These are phyloP conservation scores for Leptodactylus fuscus DNA, from an alignment of 2,113 vertebrate species.

Conservation along the genomic window DNA sequence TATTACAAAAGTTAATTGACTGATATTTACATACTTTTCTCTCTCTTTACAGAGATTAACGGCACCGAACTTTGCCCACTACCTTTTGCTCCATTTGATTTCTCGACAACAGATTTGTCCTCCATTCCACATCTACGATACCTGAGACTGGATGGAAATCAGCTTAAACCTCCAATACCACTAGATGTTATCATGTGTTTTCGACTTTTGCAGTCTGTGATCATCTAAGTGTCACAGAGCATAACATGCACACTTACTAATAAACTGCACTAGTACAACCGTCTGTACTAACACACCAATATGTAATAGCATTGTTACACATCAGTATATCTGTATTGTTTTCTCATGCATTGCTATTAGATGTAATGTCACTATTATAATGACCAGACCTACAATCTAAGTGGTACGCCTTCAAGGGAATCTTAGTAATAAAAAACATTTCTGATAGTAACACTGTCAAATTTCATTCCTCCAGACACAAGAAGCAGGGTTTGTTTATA, in stretches of 20 bases:
- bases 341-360: background rate
- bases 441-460: too few relatives aligned
- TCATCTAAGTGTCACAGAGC: constrained; percentile 77
- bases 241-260: background rate
- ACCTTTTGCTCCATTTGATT: constrained; percentile 56
- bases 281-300: background rate
- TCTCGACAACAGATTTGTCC: constrained; percentile 70
- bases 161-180: constrained; percentile 88
- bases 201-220: constrained; percentile 88
- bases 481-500: too few relatives aligned
- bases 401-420: too few relatives aligned
- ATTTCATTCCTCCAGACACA: too few relatives aligned
- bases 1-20: background rate
- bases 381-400: background rate
- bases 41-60: constrained; percentile 82
- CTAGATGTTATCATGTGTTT: constrained; percentile 96
- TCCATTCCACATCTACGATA: constrained; percentile 85
- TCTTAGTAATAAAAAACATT: too few relatives aligned
- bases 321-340: background rate
- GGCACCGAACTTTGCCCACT: constrained; percentile 90
- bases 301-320: background rate
- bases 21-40: background rate
- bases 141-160: constrained; percentile 93
- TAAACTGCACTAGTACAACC: background rate
- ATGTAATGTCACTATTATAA: background rate